These are phyloP conservation scores for Amphiprion ocellaris DNA, from an alignment of 2,113 vertebrate species.

Conservation along the genomic window DNA sequence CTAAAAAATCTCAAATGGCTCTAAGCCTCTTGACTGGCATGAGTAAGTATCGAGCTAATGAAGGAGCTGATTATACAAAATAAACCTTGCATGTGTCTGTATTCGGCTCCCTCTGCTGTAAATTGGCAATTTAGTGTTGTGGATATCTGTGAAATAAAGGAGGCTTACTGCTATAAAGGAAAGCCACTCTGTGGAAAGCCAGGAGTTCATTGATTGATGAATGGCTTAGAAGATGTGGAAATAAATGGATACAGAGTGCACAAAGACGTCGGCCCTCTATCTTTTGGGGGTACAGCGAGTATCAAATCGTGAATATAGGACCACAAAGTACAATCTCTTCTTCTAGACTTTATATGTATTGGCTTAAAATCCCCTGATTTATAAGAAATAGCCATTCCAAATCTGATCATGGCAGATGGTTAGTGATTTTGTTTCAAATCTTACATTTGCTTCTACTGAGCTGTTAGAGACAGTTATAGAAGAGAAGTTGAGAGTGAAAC, in stretches of 20 bases:
- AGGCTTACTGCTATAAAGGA: constrained; percentile 50
- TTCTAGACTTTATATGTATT: constrained; percentile 46
- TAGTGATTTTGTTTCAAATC: constrained; percentile 2
- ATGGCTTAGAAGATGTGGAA: constrained; percentile 78
- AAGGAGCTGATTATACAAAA: constrained; percentile 72
- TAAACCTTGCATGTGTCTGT: constrained; percentile 58
- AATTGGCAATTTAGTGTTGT: constrained; percentile 77
- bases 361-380: constrained; percentile 32
- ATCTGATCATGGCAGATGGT: constrained; percentile 51
- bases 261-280: constrained; percentile 67
- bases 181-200: constrained; percentile 59
- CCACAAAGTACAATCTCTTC: constrained; percentile 46
- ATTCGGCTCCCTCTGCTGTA: constrained; percentile 52
- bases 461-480: neutral
- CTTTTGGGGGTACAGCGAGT: constrained; percentile 32
- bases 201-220: constrained; percentile 80
- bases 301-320: constrained; percentile 36
- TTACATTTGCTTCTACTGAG: neutral
- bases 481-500: constrained; percentile 1
- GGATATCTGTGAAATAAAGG: constrained; percentile 77
- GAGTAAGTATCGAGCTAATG: constrained; percentile 53
- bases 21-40: constrained; percentile 44
- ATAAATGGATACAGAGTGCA: constrained; percentile 68
- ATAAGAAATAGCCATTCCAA: constrained; percentile 12
- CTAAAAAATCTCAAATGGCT: constrained; percentile 37